phyloP scores from a whole-genome alignment of 2,113 vertebrate genomes.

The Mixornis gularis region DNA sequence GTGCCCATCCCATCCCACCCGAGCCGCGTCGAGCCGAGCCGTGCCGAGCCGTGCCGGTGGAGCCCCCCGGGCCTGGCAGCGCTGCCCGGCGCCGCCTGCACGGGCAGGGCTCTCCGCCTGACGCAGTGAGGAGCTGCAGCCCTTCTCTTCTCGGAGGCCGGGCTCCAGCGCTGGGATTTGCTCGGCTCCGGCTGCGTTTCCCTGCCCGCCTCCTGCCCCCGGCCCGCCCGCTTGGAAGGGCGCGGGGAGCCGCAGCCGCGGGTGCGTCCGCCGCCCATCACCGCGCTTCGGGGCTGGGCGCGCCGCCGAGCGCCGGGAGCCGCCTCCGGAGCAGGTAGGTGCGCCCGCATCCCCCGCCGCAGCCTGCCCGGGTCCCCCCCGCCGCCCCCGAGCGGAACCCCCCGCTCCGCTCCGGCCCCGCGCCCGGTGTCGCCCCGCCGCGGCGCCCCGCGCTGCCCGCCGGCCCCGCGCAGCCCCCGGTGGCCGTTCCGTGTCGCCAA shows the following conservation, averaged over 20 bases:
- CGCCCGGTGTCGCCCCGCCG: not conserved
- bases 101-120: conserved; percentile 61
- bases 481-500: conserved; percentile 10
- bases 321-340: no score
- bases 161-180: conserved; percentile 73
- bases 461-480: not conserved
- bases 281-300: no score
- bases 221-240: not conserved
- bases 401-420: no score
- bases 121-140: conserved; percentile 84
- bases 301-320: no score
- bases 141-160: conserved; percentile 60
- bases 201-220: conserved; percentile 11
- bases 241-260: not conserved
- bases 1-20: no score
- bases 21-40: no score
- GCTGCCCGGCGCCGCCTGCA: no score
- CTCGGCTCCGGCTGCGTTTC: conserved; percentile 40
- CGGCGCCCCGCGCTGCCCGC: not conserved
- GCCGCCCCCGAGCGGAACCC: no score
- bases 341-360: no score
- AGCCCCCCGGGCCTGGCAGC: no score
- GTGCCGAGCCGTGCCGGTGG: no score
- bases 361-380: no score
- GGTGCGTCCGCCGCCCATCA: not conserved